phyloP scores from a whole-genome alignment of 2,113 vertebrate genomes.

The Apteryx mantelli region DNA sequence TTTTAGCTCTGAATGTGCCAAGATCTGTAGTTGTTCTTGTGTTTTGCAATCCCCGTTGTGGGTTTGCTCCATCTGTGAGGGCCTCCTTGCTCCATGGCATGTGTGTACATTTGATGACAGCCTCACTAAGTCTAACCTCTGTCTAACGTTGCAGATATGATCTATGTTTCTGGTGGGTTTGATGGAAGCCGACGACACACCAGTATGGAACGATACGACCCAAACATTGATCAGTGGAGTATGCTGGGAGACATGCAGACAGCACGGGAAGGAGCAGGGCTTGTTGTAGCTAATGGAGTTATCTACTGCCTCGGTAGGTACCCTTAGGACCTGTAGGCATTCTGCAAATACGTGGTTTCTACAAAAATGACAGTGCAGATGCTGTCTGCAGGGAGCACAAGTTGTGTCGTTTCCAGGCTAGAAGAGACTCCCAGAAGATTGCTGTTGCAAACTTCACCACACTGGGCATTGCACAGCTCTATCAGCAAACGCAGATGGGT shows the following conservation, averaged over 20 bases:
- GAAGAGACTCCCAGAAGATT: neutral
- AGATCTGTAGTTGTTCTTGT: neutral
- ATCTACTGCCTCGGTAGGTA: conserved; percentile 94
- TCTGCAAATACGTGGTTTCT: neutral
- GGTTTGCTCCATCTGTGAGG: neutral
- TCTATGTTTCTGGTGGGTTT: conserved; percentile 96
- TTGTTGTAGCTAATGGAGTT: conserved; percentile 95
- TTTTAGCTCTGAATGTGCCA: fast-evolving
- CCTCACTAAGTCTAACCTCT: neutral
- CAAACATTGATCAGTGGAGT: conserved; percentile 99
- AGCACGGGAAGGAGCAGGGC: conserved; percentile 93
- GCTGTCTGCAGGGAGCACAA: neutral
- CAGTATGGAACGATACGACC: conserved; percentile 98
- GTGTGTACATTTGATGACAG: neutral
- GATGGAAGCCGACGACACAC: conserved; percentile 97
- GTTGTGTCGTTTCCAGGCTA: fast-evolving
- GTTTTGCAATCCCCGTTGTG: fast-evolving
- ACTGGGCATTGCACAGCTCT: neutral
- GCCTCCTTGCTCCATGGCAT: neutral
- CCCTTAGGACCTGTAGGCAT: neutral
- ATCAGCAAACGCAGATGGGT: neutral
- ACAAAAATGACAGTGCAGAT: neutral
- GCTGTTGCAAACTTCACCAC: neutral
- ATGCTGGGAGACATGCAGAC: conserved; percentile 99
- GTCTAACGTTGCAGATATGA: conserved; percentile 87